Conservation (phyloP, 1,140 invertebrate species). For the Bombyx mandarina region DNA sequence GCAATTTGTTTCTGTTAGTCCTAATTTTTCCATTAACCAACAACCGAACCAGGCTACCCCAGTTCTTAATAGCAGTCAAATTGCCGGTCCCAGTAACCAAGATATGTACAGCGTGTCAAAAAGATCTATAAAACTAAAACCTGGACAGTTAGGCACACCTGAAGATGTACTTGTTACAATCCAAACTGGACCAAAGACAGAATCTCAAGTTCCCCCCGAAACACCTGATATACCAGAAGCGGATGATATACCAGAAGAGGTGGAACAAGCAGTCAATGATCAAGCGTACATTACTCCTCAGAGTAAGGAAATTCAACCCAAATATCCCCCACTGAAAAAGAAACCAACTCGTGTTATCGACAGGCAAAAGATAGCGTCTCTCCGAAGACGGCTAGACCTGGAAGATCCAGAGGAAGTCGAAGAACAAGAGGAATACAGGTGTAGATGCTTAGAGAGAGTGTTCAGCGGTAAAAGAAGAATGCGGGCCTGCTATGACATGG, state of each 20-base stretch:
- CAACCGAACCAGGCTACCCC: background rate
- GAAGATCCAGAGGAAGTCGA: constrained; percentile 2
- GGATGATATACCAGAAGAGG: background rate
- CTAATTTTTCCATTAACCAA: background rate
- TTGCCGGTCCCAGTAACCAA: constrained; percentile 12
- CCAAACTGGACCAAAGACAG: background rate
- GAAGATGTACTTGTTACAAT: background rate
- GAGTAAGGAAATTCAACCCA: background rate
- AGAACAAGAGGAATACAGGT: constrained; percentile 2
- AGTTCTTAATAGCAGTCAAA: constrained; percentile 11
- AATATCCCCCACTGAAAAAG: background rate
- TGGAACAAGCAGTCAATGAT: constrained; percentile 2
- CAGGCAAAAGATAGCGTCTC: background rate
- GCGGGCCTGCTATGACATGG: background rate
- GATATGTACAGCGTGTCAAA: background rate
- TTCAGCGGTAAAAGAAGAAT: constrained; percentile 2
- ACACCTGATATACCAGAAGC: background rate
- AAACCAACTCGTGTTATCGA: background rate
- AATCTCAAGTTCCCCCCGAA: background rate
- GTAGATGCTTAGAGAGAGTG: constrained; percentile 3
- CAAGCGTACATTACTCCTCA: constrained; percentile 1
- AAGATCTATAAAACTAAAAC: too few species aligned
- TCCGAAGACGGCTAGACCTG: constrained; percentile 1
- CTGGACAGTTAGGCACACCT: background rate
- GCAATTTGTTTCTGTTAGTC: background rate